Conservation (phyloP, 1,140 invertebrate genomes). For the Caenorhabditis remanei region DNA sequence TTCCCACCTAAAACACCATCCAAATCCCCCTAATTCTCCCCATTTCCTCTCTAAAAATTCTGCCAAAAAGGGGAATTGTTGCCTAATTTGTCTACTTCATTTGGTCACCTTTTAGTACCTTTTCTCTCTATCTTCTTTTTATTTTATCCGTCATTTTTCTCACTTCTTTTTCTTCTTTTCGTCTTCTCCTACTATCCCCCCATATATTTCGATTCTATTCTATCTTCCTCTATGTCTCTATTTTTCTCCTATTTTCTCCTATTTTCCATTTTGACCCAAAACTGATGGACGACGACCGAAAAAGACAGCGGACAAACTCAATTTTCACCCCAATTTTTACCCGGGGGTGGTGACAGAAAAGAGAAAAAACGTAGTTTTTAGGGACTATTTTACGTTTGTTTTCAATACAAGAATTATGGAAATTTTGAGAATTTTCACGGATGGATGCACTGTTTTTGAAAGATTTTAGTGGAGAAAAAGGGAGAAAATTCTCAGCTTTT, state of each 20-base stretch:
- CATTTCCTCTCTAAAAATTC: neutral
- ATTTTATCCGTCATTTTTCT: slow-evolving; percentile 4
- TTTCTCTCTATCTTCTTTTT: slow-evolving; percentile 9
- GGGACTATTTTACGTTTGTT: neutral
- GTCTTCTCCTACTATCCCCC: neutral
- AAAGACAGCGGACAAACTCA: slow-evolving; percentile 7
- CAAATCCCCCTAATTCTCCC: neutral
- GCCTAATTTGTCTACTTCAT: slow-evolving; percentile 25
- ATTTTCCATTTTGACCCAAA: slow-evolving; percentile 49
- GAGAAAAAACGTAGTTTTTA: neutral
- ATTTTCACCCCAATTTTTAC: neutral
- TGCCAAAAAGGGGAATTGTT: neutral
- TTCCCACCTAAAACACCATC: neutral
- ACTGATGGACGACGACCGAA: neutral
- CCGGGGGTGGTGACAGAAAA: no score
- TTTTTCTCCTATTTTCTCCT: neutral
- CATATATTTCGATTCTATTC: neutral
- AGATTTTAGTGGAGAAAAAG: no score
- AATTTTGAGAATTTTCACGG: no score
- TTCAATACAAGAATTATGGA: neutral
- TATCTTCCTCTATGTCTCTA: neutral
- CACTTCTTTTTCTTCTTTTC: neutral
- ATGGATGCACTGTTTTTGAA: no score
- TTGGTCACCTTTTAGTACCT: slow-evolving; percentile 28
- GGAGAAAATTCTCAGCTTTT: no score